Evolutionary conservation across 1,140 invertebrate species (phyloP), one percentile per base, ranked within the genome.

Genomic region (Heliconius melpomene): DNA sequence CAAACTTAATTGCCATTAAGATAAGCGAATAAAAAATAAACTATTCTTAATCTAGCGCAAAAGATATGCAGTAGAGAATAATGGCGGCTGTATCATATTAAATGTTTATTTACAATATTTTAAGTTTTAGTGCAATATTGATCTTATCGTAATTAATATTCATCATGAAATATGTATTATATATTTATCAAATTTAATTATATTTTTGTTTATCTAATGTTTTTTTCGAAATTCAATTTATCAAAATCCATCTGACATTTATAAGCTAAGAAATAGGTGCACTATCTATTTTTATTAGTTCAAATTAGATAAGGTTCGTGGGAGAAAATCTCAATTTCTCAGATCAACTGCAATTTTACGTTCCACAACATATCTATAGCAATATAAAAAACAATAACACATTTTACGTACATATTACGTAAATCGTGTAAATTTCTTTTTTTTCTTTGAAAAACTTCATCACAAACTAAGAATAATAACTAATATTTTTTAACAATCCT

Each of bases 1-100:
- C 79, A 81, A 81, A 77, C 57, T 77, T 78, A 81, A 80, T 77
- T 74, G 71, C 75, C 26, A 78, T 81, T 77, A 78, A 81, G 79
- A 81, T 81, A 78, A 78, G n/a, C 74, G 29, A 23, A 46, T 54
- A n/a, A 66, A 76, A 80, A 76, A 76, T 75, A 80, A 73, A 71
- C 50, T n/a, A 26, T 52, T 79, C 57, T 80, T 80, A 72, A 75
- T 75, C 73, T 79, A 72, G 46, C 60, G 23, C 29, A 71, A 20
- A 36, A 79, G 11, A 46, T 13, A 40, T 40, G 11, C 40, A 13
- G 40, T 40, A 40, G 57, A 79, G 26, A 66, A 8, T 29, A 26
- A 66, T 26, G 13, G 23, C 57, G 57, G 57, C 23, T 26, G 26
- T 66, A n/a, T 66, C 7, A 11, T n/a, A 26, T 29, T 9, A 29